Percentiles rank a stretch among this genome's conserved stretches.
These are phyloP conservation scores for Orestias chungarensis DNA, from an alignment of 2,797 vertebrate genomes.

Conservation along the genomic window DNA sequence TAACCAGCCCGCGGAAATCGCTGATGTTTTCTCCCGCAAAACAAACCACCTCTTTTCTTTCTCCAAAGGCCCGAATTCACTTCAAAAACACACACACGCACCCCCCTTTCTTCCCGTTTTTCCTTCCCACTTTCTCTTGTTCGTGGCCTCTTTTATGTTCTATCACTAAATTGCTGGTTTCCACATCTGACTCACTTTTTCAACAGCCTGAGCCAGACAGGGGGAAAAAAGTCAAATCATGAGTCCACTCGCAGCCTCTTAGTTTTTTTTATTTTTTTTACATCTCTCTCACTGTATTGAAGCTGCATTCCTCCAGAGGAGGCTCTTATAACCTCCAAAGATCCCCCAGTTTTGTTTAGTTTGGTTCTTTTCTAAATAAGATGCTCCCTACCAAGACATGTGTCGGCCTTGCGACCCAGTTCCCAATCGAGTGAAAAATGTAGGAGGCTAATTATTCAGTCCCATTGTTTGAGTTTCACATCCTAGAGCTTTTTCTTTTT, in stretches of 20 bases:
- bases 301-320: conserved; percentile 53
- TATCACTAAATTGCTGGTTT: conserved; percentile 69
- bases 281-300: conserved; percentile 38
- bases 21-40: conserved; percentile 68
- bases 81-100: conserved; percentile 36
- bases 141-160: conserved; percentile 55
- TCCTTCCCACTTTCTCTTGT: conserved; percentile 47
- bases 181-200: conserved; percentile 80
- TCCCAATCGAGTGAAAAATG: conserved; percentile 60
- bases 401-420: conserved; percentile 70
- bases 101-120: conserved; percentile 33
- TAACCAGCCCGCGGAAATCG: conserved; percentile 60
- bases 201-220: conserved; percentile 72
- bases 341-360: conserved; percentile 53
- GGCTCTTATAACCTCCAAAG: conserved; percentile 51
- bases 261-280: conserved; percentile 20
- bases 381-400: conserved; percentile 60
- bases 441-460: conserved; percentile 75
- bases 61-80: conserved; percentile 67
- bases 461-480: conserved; percentile 65
- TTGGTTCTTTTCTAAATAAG: conserved; percentile 45
- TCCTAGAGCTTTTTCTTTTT: conserved; percentile 57
- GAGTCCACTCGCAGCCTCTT: conserved; percentile 42
- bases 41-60: conserved; percentile 68
- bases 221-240: conserved; percentile 55